Evolutionary conservation across 2,113 vertebrate genomes (phyloP).

Genomic region (Pseudopipra pipra): DNA sequence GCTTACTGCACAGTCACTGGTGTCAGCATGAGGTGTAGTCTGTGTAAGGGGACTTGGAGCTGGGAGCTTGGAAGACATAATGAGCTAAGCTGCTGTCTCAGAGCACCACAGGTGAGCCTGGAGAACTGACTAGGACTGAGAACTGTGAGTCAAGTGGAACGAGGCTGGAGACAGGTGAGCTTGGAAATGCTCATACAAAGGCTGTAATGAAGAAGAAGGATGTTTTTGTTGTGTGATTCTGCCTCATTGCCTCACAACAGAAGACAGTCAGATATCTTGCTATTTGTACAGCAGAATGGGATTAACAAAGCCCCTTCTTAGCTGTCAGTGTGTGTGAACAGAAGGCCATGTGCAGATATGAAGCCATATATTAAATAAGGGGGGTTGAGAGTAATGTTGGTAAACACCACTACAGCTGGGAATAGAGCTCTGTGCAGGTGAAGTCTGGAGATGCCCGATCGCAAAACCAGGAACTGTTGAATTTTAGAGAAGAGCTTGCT

Average conservation of each 20-base stretch:
- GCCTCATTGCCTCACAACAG: not conserved
- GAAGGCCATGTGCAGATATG: accelerated
- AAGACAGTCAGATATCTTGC: not conserved
- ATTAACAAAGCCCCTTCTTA: not conserved
- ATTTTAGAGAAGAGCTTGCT: not conserved
- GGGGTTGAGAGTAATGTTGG: not conserved
- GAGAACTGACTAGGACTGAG: not conserved
- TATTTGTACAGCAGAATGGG: not conserved
- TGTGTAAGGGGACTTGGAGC: accelerated
- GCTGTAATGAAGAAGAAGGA: not conserved
- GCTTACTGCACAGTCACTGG: not conserved
- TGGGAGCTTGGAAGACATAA: not conserved
- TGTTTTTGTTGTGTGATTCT: not conserved
- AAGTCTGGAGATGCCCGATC: not conserved
- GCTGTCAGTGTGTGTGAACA: not conserved
- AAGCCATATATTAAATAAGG: not conserved
- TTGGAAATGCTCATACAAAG: not conserved
- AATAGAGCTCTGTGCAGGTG: not conserved
- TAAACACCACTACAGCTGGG: not conserved
- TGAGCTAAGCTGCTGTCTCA: not conserved
- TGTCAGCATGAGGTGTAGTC: not conserved
- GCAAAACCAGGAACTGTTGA: not conserved
- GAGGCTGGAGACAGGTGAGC: not conserved
- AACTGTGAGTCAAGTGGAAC: not conserved
- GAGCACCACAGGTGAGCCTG: not conserved